Percentiles rank a stretch among this genome's conserved stretches.
These are phyloP conservation scores for Macroramphosus scolopax DNA, from an alignment of 2,797 vertebrate genomes.

Conservation along the genomic window DNA sequence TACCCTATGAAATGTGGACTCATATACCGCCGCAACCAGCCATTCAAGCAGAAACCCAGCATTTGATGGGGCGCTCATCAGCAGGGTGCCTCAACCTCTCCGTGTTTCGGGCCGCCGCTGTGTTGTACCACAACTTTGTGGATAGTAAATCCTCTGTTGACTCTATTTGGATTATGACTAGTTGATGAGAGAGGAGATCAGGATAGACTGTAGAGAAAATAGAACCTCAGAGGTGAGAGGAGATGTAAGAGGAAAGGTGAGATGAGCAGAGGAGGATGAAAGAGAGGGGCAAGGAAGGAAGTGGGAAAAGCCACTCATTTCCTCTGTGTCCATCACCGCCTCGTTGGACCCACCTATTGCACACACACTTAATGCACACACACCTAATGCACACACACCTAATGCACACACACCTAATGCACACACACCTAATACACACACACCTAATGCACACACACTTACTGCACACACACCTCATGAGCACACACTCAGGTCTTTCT, in stretches of 20 bases:
- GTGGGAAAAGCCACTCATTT: slow-evolving; percentile 48
- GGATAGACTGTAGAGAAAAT: slow-evolving; percentile 25
- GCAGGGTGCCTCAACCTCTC: slow-evolving; percentile 28
- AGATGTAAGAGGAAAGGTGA: slow-evolving; percentile 35
- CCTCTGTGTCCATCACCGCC: slow-evolving; percentile 48
- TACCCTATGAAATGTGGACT: slow-evolving; percentile 46
- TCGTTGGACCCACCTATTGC: slow-evolving; percentile 15
- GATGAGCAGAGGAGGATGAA: slow-evolving; percentile 42
- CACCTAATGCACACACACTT: slow-evolving; percentile 4
- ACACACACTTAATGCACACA: too few relatives aligned
- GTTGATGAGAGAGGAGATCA: slow-evolving; percentile 5
- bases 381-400: slow-evolving; percentile 4
- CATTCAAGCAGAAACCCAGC: slow-evolving; percentile 43
- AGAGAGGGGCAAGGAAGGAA: slow-evolving; percentile 34
- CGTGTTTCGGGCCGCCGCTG: slow-evolving; percentile 15
- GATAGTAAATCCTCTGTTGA: slow-evolving; percentile 36
- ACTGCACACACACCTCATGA: slow-evolving; percentile 7
- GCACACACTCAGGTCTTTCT: slow-evolving; percentile 16
- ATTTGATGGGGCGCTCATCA: slow-evolving; percentile 32
- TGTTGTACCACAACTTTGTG: slow-evolving; percentile 22
- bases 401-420: slow-evolving; percentile 7
- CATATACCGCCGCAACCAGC: slow-evolving; percentile 24
- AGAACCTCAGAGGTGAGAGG: slow-evolving; percentile 29
- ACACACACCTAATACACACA: too few relatives aligned
- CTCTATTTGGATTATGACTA: slow-evolving; percentile 31